These are phyloP conservation scores for Alosa alosa DNA, from an alignment of 2,113 vertebrate genomes.

Conservation along the genomic window DNA sequence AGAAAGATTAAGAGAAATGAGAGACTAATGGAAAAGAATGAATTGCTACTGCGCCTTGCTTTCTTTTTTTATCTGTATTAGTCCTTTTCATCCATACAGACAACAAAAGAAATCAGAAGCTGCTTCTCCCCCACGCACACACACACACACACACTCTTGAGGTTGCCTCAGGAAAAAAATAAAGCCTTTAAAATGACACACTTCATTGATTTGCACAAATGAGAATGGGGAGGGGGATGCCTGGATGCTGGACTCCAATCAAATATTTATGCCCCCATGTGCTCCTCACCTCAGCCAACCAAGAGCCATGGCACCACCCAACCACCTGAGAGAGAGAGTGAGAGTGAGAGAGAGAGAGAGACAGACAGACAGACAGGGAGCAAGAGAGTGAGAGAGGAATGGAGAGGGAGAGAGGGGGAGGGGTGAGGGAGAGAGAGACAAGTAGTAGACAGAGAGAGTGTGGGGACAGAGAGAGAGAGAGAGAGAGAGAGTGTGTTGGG, in stretches of 20 bases:
- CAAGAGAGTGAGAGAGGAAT: neutral
- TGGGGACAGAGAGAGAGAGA: too few relatives aligned
- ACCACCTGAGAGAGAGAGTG: neutral
- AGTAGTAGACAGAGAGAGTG: neutral
- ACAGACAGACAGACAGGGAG: too few relatives aligned
- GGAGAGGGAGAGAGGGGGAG: neutral
- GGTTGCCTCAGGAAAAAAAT: slow-evolving; percentile 19
- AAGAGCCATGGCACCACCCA: neutral
- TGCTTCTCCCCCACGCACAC: neutral
- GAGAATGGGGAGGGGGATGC: slow-evolving; percentile 38
- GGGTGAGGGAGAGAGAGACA: neutral
- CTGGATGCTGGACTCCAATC: slow-evolving; percentile 33
- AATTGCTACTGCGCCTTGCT: neutral
- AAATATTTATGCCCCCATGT: slow-evolving; percentile 45
- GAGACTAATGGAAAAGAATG: slow-evolving; percentile 4
- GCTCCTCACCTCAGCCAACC: neutral
- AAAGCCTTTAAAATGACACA: slow-evolving; percentile 43
- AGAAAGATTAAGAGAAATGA: neutral
- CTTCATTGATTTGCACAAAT: slow-evolving; percentile 43
- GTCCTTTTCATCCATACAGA: neutral
- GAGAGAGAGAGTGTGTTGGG: rapidly evolving
- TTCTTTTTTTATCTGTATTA: neutral
- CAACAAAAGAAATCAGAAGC: neutral
- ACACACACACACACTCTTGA: neutral
- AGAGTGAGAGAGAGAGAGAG: too few relatives aligned